Conservation (phyloP, 2,797 vertebrate genomes). For the Aeoliscus strigatus region DNA sequence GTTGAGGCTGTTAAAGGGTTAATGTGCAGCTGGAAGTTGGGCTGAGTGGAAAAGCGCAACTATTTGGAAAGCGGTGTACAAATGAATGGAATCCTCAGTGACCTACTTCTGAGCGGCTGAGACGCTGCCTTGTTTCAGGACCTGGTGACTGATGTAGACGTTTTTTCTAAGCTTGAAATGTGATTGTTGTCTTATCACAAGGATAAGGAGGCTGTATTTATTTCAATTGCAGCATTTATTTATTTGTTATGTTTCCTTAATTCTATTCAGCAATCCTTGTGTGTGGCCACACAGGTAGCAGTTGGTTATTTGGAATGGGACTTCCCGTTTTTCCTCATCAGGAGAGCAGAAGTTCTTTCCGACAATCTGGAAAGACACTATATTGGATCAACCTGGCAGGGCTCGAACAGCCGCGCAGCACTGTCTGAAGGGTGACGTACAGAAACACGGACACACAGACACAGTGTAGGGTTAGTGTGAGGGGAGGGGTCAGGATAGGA, state of each 20-base stretch:
- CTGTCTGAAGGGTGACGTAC: conserved; percentile 17
- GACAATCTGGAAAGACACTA: conserved; percentile 27
- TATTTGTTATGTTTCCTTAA: no score
- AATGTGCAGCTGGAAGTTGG: conserved; percentile 63
- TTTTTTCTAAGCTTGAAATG: conserved; percentile 47
- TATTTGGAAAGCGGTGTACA: conserved; percentile 72
- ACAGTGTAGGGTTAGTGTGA: conserved; percentile 31
- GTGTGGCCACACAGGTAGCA: no score
- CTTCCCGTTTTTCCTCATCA: conserved; percentile 19
- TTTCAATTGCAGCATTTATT: no score
- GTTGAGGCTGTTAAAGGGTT: conserved; percentile 41
- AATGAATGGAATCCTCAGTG: conserved; percentile 75
- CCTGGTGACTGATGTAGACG: conserved; percentile 52
- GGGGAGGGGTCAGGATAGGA: conserved; percentile 42
- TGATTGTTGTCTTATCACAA: conserved; percentile 12
- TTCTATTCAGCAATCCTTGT: no score
- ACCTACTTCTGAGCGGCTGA: conserved; percentile 70
- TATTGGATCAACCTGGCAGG: conserved; percentile 33
- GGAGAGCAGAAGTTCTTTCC: conserved; percentile 42
- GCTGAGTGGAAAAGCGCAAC: conserved; percentile 67
- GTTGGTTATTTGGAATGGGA: no score
- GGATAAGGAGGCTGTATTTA: no score
- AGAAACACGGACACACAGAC: conserved; percentile 8
- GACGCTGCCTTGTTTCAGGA: conserved; percentile 68
- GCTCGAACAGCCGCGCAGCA: conserved; percentile 17